Evolutionary conservation across 2,888 invertebrate species (phyloP), one percentile per base, ranked within the genome.

Genomic region (Cheilosia grossa): DNA sequence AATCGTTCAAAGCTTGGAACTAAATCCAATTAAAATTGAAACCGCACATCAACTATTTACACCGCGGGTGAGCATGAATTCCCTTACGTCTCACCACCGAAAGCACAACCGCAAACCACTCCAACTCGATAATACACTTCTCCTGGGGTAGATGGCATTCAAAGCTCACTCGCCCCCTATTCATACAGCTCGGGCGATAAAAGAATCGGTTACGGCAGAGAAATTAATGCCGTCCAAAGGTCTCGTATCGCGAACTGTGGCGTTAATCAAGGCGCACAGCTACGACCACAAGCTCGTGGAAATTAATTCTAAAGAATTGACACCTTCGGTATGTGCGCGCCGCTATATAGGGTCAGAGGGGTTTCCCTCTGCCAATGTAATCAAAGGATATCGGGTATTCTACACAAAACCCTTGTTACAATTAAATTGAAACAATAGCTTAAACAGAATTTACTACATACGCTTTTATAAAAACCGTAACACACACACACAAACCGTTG

Each of bases 211-310:
- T 75, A 40, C 66, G 67, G 66, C 37, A 44, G 27, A 67, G 67
- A 77, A 77, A 77, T 77, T 59, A 77, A 77, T 61, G 51, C 59
- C 59, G 33, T 54, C 44, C 37, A 21, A 51, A 37, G 53, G 67
- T 53, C 44, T 51, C 47, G 47, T 56, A 37, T 77, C 63, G 69
- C 69, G 69, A 78, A 56, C 69, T 69, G 27, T 37, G 30, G 63
- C 78, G 61, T 78, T 78, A 70, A 78, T 78, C 78, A 78, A 70
- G 69, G 61, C 54, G 54, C 44, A 70, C 49, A 54, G 51, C 74
- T 56, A 56, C 64, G 70, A 54, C 78, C 78, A 54, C 78, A 69
- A 78, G 63, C 61, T 70, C 54, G 69, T 77, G 53, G 51, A 77
- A 77, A 77, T 67, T 61, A 69, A 61, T 69, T 61, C 67, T 69